Evolutionary conservation across 2,888 invertebrate species (phyloP).

Genomic region (Ochropleura plecta): DNA sequence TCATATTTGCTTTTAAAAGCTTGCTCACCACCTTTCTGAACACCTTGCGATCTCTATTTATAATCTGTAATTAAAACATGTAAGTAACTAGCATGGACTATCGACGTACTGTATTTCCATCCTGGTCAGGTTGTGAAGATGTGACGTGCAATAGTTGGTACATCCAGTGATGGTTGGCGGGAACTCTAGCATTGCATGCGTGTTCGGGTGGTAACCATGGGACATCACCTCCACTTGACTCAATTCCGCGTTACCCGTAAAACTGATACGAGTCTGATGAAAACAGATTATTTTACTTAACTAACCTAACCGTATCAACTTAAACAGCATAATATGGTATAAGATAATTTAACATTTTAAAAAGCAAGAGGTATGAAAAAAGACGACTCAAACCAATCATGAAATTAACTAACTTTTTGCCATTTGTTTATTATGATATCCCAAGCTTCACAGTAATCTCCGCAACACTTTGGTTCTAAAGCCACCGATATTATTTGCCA

Average conservation of each 20-base stretch:
- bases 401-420: slow-evolving; percentile 77
- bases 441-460: slow-evolving; percentile 86
- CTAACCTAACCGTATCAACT: background rate
- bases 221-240: slow-evolving; percentile 85
- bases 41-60: background rate
- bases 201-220: slow-evolving; percentile 82
- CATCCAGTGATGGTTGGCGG: slow-evolving; percentile 86
- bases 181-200: slow-evolving; percentile 85
- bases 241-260: slow-evolving; percentile 83
- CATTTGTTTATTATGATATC: slow-evolving; percentile 82
- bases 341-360: background rate
- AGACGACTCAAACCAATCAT: background rate
- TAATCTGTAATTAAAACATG: no score
- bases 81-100: background rate
- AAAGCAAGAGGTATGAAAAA: background rate
- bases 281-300: background rate
- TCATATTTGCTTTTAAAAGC: background rate
- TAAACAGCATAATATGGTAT: background rate
- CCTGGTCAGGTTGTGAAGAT: slow-evolving; percentile 85
- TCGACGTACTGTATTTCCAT: slow-evolving; percentile 84
- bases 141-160: slow-evolving; percentile 83
- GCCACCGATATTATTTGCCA: slow-evolving; percentile 88
- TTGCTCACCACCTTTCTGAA: background rate
- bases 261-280: slow-evolving; percentile 77
- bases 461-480: slow-evolving; percentile 81